Base-by-base conservation (phyloP, 2,797 vertebrate genomes). In the Syngnathus acus region DNA sequence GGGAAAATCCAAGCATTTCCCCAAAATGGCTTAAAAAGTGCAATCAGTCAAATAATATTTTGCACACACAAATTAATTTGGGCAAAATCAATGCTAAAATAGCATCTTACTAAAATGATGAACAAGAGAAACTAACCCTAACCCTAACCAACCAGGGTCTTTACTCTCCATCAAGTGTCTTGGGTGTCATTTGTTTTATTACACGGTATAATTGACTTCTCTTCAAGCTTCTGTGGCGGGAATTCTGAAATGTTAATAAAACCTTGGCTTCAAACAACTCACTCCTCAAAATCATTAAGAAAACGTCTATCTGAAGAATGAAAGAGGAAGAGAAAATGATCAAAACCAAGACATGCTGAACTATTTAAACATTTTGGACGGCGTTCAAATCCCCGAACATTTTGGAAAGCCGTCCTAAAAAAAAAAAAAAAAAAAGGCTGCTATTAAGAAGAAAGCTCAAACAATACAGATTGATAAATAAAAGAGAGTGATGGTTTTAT, bases 401-500 rank as follows among this genome's bases (percentile, higher is more conserved):
- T 62, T 23, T 62, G 5, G 17, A 61, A 21, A 59, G 37, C 57
- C 17, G 26, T 45, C 21, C 40, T 62, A 62, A 23, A 13, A 26
- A 8, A 45, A 43, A 8, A 43, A 8, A 38, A 23, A 13, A 17
- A 8, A 45, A 43, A 8, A 32, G 26, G 21, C 42, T 16, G 17
- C 23, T 62, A 43, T 62, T 62, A 17, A 6, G 58, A 64, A 57
- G 61, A 45, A 55, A 54, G 72, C n/a, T 2, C 11, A 16, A 53
- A 57, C 13, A 61, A 63, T 48, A 60, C 38, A 10, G 38, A 64
- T 72, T 74, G 62, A 26, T 23, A 47, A 11, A 57, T n/a, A 61
- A 65, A 57, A 65, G 53, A 19, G 39, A 65, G 73, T 73, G 62
- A 21, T n/a, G 11, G 43, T 39, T 55, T 71, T 64, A 40, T n/a